These are phyloP conservation scores for Manis javanica DNA, from an alignment of 2,797 vertebrate species.

Conservation along the genomic window DNA sequence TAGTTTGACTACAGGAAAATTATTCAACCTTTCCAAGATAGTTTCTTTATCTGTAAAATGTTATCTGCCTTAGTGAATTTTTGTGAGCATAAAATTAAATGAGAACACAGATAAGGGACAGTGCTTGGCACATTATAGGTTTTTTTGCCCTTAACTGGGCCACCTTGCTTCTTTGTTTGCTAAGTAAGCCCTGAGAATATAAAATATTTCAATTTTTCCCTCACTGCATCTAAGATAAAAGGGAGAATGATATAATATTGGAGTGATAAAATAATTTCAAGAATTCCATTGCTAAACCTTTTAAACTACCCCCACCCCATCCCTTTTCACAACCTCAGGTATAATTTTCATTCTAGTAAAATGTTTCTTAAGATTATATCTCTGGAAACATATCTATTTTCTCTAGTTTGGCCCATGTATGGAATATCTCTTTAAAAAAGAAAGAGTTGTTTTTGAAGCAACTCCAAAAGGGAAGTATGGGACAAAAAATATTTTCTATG, in stretches of 20 bases:
- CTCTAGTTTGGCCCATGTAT: neutral
- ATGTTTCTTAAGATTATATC: neutral
- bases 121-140: neutral
- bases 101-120: neutral
- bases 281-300: neutral
- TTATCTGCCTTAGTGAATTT: neutral
- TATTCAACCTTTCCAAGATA: neutral
- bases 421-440: neutral
- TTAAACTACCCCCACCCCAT: fast-evolving
- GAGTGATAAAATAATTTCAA: neutral
- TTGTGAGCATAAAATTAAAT: neutral
- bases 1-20: neutral
- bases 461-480: neutral
- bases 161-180: neutral
- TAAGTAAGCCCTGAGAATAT: neutral
- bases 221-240: neutral
- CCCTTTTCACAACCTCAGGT: neutral
- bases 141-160: neutral
- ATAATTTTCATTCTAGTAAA: neutral
- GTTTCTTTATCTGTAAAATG: conserved; percentile 10
- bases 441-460: neutral
- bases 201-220: neutral
- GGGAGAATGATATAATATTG: neutral
- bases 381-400: neutral
- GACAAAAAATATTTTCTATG: conserved; percentile 25